These are phyloP conservation scores for Columba guinea DNA, from an alignment of 2,797 vertebrate genomes.

Conservation along the genomic window DNA sequence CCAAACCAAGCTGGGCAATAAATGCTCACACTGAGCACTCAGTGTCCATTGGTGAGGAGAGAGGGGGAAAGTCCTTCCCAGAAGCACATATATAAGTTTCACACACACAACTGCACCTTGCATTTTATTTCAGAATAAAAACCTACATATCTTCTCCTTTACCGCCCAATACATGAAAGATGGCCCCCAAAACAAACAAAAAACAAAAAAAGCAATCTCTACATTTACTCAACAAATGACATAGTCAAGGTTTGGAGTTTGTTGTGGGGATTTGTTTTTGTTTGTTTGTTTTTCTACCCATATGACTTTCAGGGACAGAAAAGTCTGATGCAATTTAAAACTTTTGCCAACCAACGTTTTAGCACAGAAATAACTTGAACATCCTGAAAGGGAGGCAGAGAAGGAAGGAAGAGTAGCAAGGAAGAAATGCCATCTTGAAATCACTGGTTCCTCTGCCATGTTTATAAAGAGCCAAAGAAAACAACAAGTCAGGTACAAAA, in stretches of 20 bases:
- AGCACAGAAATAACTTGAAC: background rate
- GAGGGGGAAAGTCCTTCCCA: background rate
- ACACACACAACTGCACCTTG: background rate
- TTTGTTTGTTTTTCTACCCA: background rate
- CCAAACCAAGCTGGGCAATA: background rate
- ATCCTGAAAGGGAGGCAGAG: background rate
- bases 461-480: background rate
- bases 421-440: background rate
- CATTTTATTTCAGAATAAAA: background rate
- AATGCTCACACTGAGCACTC: accelerated
- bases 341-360: background rate
- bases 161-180: background rate
- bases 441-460: background rate
- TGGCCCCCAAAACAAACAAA: too few species aligned
- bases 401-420: background rate
- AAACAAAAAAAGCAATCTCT: background rate
- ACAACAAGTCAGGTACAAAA: background rate
- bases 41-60: background rate
- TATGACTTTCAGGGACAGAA: accelerated
- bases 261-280: too few species aligned
- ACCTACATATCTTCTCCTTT: background rate
- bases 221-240: background rate
- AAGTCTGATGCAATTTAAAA: background rate
- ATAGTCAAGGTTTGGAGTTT: background rate
- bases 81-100: background rate